phyloP scores from a whole-genome alignment of 2,797 vertebrate species.

The Phalanger gymnotis region DNA sequence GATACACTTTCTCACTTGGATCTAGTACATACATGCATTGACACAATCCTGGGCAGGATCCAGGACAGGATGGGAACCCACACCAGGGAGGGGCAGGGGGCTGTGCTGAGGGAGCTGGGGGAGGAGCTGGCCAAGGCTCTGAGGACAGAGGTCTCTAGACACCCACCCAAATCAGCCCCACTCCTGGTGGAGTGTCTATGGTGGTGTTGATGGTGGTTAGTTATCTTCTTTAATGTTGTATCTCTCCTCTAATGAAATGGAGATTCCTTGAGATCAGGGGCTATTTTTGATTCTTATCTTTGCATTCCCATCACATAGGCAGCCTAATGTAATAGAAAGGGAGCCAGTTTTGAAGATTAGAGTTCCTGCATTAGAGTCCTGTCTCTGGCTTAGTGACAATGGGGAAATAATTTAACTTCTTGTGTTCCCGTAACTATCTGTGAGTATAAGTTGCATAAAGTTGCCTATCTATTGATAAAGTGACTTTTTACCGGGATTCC shows the following conservation, averaged over 20 bases:
- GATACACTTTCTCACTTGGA: constrained; percentile 80
- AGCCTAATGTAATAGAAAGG: not conserved
- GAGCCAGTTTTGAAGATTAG: not conserved
- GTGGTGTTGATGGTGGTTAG: too few relatives aligned
- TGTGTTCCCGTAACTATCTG: not conserved
- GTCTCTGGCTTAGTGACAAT: not conserved
- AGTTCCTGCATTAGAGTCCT: not conserved
- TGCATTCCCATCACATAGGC: not conserved
- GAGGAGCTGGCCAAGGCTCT: constrained; percentile 73
- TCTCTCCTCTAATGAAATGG: not conserved
- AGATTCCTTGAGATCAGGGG: not conserved
- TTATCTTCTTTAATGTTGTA: too few relatives aligned
- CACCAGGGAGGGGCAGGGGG: constrained; percentile 73
- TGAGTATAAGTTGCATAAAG: not conserved
- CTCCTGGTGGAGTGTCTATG: not conserved
- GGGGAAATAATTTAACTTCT: not conserved
- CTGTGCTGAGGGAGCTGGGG: constrained; percentile 62
- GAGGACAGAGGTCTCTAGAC: constrained; percentile 77
- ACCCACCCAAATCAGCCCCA: not conserved
- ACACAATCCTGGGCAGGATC: constrained; percentile 79
- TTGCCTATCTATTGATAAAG: not conserved
- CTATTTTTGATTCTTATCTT: not conserved
- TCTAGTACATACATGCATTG: constrained; percentile 70
- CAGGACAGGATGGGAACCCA: constrained; percentile 80
- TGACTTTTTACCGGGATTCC: not conserved